These are phyloP conservation scores for Porites australiensis DNA, from an alignment of 64 coral and sea anemone species.

Conservation along the genomic window DNA sequence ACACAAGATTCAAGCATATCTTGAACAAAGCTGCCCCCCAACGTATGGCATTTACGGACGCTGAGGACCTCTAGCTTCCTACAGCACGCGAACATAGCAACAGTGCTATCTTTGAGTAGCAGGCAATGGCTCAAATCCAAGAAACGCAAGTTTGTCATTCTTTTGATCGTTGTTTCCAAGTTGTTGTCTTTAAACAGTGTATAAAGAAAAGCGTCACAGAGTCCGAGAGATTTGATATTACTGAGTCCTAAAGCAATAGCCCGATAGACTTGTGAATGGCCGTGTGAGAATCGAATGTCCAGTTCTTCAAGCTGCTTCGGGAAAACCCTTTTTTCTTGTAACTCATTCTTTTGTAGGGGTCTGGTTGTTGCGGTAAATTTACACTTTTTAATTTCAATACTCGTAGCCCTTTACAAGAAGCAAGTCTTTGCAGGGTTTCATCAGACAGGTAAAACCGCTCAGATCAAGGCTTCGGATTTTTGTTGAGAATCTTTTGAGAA, in stretches of 20 bases:
- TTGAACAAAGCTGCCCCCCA: slow-evolving; percentile 37
- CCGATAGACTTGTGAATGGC: slow-evolving; percentile 10
- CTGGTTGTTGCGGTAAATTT: slow-evolving; percentile 26
- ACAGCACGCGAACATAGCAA: slow-evolving; percentile 34
- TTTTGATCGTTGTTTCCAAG: slow-evolving; percentile 34
- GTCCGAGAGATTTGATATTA: slow-evolving; percentile 54
- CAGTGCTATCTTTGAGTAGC: slow-evolving; percentile 21
- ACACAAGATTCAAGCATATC: slow-evolving; percentile 7
- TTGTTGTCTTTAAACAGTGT: slow-evolving; percentile 11
- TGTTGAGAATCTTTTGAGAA: neutral
- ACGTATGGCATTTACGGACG: slow-evolving; percentile 41
- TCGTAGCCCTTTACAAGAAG: slow-evolving; percentile 31
- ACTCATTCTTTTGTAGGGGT: neutral
- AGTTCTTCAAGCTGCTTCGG: slow-evolving; percentile 53
- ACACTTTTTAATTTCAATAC: slow-evolving; percentile 59
- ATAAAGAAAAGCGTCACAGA: slow-evolving; percentile 63
- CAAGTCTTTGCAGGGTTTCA: slow-evolving; percentile 6
- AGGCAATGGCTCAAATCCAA: slow-evolving; percentile 61
- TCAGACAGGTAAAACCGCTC: slow-evolving; percentile 63
- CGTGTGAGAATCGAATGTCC: slow-evolving; percentile 63
- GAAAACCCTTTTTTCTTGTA: neutral
- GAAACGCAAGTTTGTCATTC: slow-evolving; percentile 22
- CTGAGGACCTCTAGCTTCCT: slow-evolving; percentile 43
- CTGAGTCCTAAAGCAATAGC: slow-evolving; percentile 29
- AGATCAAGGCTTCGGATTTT: slow-evolving; percentile 50